phyloP scores from a whole-genome alignment of 2,888 invertebrate species.

The Dolichomitus sp. region DNA sequence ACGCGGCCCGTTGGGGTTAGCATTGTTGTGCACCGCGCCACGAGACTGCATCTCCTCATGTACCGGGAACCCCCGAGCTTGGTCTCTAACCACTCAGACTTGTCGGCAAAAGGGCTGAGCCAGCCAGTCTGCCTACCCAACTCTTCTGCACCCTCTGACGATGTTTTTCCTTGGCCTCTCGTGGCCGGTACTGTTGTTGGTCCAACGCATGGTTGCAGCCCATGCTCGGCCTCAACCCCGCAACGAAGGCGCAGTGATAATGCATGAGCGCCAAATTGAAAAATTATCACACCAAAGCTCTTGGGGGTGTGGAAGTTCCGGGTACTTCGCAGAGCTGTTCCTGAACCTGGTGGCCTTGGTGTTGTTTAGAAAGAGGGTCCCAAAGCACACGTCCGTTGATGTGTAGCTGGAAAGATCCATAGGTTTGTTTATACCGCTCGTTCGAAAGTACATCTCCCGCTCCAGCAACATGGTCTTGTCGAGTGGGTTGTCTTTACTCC shows the following conservation, averaged over 20 bases:
- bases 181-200: conserved; percentile 24
- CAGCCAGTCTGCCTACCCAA: conserved; percentile 64
- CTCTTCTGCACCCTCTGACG: conserved; percentile 48
- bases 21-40: conserved; percentile 75
- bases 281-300: conserved; percentile 85
- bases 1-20: conserved; percentile 66
- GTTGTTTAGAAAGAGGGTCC: conserved; percentile 70
- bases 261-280: conserved; percentile 85
- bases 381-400: neutral
- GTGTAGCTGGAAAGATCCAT: conserved; percentile 5
- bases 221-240: conserved; percentile 17
- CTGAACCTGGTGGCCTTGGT: conserved; percentile 50
- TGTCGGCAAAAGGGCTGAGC: conserved; percentile 79
- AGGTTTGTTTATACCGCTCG: conserved; percentile 28
- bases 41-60: conserved; percentile 57
- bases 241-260: conserved; percentile 76
- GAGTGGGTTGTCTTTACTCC: conserved; percentile 5
- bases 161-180: conserved; percentile 24
- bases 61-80: conserved; percentile 43
- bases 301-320: conserved; percentile 41
- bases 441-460: conserved; percentile 8
- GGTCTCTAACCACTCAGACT: conserved; percentile 74
- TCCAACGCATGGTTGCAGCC: conserved; percentile 40
- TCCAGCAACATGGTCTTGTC: neutral
- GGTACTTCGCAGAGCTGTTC: conserved; percentile 32